Conservation (phyloP, 1,140 invertebrate species). For the Drosophila orena region DNA sequence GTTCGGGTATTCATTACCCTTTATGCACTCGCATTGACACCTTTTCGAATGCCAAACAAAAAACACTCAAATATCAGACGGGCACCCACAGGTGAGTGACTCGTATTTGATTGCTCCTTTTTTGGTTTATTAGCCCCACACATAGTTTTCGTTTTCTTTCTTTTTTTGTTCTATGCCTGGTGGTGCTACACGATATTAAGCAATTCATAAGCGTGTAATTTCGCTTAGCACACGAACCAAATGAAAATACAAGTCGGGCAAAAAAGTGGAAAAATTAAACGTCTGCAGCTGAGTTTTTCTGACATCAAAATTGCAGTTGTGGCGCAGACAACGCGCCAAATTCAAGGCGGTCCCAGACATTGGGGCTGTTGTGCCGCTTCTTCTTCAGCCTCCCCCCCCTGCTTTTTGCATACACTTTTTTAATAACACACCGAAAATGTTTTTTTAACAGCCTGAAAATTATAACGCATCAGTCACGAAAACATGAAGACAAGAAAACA, state of each 20-base stretch:
- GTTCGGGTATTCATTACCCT: slow-evolving; percentile 44
- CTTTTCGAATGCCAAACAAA: neutral
- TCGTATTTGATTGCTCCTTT: neutral
- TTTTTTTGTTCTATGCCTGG: neutral
- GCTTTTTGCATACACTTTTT: neutral
- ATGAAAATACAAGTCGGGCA: slow-evolving; percentile 3
- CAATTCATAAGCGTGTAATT: slow-evolving; percentile 79
- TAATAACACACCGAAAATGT: slow-evolving; percentile 72
- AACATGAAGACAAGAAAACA: slow-evolving; percentile 37
- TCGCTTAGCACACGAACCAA: slow-evolving; percentile 52
- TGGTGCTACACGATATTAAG: slow-evolving; percentile 67
- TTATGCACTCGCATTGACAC: slow-evolving; percentile 65
- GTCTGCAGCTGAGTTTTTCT: slow-evolving; percentile 77
- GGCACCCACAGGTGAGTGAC: slow-evolving; percentile 19
- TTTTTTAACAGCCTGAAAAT: slow-evolving; percentile 79
- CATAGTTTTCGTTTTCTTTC: neutral
- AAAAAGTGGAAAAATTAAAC: slow-evolving; percentile 42
- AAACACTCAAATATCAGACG: neutral
- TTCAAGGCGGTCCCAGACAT: slow-evolving; percentile 52
- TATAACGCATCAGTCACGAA: slow-evolving; percentile 84
- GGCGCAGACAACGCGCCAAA: slow-evolving; percentile 55
- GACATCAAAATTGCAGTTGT: slow-evolving; percentile 72
- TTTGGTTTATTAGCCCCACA: slow-evolving; percentile 1
- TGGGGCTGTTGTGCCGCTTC: slow-evolving; percentile 31
- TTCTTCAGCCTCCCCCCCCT: slow-evolving; percentile 28